Percentiles rank a stretch among this genome's conserved stretches.
These are phyloP conservation scores for Oncorhynchus gorbuscha DNA, from an alignment of 2,113 vertebrate species.

Conservation along the genomic window DNA sequence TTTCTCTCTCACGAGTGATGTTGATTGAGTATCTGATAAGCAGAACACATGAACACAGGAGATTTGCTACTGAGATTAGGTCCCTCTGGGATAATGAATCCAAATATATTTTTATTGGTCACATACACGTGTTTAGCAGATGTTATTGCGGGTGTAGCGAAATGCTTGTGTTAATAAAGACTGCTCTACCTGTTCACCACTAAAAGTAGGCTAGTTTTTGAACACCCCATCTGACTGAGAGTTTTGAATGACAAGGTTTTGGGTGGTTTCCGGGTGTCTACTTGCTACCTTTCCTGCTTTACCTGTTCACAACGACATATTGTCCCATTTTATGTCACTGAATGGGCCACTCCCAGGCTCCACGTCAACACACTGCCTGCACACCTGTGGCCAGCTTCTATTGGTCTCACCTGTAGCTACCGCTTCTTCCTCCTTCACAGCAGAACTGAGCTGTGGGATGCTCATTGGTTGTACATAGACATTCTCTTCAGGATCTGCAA, in stretches of 20 bases:
- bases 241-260: too few species aligned
- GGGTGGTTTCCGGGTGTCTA: not conserved
- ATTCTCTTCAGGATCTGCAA: not conserved
- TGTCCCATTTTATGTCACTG: not conserved
- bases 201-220: not conserved
- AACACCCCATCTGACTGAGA: too few species aligned
- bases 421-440: not conserved
- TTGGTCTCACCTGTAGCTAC: not conserved
- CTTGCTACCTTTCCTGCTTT: constrained; percentile 34
- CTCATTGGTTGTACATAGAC: not conserved
- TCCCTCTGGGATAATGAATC: too few species aligned
- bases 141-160: too few species aligned
- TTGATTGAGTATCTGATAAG: too few species aligned
- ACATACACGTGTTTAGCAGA: too few species aligned
- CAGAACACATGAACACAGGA: too few species aligned
- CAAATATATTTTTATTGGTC: too few species aligned
- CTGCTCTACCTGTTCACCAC: not conserved
- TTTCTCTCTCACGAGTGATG: too few species aligned
- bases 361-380: constrained; percentile 21
- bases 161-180: too few species aligned
- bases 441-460: not conserved
- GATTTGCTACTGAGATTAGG: too few species aligned
- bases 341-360: constrained; percentile 41
- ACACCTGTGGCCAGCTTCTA: not conserved
- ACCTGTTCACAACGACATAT: constrained; percentile 28